Conservation (phyloP, 2,113 vertebrate genomes). For the Pterocles orientalis region DNA sequence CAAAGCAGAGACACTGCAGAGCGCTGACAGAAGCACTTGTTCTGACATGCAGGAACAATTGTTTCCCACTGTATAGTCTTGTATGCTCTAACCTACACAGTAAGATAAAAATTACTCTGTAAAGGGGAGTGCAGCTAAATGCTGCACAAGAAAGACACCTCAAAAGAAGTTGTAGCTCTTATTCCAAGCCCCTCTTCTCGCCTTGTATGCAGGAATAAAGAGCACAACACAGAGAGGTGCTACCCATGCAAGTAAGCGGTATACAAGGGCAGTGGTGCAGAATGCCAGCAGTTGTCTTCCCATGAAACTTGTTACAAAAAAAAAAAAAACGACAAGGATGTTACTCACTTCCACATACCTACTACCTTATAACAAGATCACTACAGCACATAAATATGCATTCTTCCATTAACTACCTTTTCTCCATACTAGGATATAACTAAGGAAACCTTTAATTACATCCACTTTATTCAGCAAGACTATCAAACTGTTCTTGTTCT, state of each 20-base stretch:
- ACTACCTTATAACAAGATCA: neutral
- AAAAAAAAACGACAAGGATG: neutral
- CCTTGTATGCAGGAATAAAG: neutral
- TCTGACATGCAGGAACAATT: neutral
- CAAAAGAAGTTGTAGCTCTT: neutral
- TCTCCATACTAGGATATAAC: neutral
- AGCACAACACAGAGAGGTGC: neutral
- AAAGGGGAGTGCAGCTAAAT: neutral
- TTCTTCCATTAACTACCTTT: neutral
- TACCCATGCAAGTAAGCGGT: neutral
- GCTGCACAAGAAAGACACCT: neutral
- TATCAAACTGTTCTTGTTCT: constrained; percentile 22
- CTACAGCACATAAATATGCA: neutral
- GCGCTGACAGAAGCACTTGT: neutral
- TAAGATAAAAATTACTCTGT: neutral
- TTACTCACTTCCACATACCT: neutral
- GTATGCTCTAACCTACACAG: neutral
- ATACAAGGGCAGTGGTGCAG: neutral
- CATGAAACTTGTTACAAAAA: neutral
- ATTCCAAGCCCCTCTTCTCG: neutral
- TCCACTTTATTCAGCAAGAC: constrained; percentile 41
- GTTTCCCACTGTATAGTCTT: neutral
- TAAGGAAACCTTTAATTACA: constrained; percentile 33
- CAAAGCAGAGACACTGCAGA: neutral
- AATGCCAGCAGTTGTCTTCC: neutral